Evolutionary conservation across 1,140 invertebrate species (phyloP), one percentile per base, ranked within the genome.

Genomic region (Cyclina sinensis): DNA sequence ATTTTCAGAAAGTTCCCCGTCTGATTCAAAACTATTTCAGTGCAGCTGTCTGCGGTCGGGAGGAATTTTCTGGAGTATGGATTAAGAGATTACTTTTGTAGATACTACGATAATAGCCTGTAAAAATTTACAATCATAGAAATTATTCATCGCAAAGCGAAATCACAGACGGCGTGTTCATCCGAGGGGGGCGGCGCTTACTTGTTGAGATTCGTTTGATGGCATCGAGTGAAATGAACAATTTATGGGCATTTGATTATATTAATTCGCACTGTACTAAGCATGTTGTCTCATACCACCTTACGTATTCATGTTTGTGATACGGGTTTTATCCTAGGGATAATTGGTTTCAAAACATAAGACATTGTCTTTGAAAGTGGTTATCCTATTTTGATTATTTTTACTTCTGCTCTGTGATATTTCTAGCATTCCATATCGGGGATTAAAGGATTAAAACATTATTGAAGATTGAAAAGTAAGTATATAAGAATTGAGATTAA

Each of bases 21-120:
- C 24, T 18, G 24, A 37, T 9, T 11, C 24, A 32, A 18, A 70
- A 37, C 24, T 18, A 57, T 57, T 57, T 57, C 54, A 57, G 1
- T 70, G 65, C 65, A 70, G 65, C 65, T 70, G 65, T 70, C 32
- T 37, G 65, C 5, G 59, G 27, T 65, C 27, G 59, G 30, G 30
- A 65, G 27, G 59, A 65, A 70, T 70, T 70, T 27, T 18, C 65
- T 37, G 65, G 65, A 37, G 65, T 70, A 70, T 39, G 24, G 65
- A 70, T 70, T 70, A 70, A 37, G 32, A 18, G 21, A 27, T 27
- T 37, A 70, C 32, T 32, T 70, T 39, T 70, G 32, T 18, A 37
- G 7, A 37, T 35, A 16, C 32, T 70, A 32, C n/a, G 65, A 70
- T 70, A 70, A 70, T 1, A 30, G 7, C 65, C 65, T 18, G 65